Conservation (phyloP, 2,797 vertebrate genomes). For the Poecilia gillii region DNA sequence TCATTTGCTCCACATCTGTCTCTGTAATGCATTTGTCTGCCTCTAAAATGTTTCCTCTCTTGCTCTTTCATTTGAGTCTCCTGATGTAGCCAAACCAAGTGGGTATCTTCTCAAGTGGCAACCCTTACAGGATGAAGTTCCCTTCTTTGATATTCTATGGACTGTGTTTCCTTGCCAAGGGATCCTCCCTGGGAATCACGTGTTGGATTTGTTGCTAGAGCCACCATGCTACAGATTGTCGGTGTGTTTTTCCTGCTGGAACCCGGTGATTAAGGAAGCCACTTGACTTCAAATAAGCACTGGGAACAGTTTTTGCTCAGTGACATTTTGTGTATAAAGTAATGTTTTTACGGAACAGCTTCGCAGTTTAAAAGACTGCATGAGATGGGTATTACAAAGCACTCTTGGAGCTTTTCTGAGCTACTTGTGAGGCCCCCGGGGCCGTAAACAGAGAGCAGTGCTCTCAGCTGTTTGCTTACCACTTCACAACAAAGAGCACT, state of each 20-base stretch:
- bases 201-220: slow-evolving; percentile 31
- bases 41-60: neutral
- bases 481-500: slow-evolving; percentile 64
- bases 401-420: slow-evolving; percentile 30
- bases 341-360: slow-evolving; percentile 3
- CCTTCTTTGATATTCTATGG: slow-evolving; percentile 31
- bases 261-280: slow-evolving; percentile 43
- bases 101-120: slow-evolving; percentile 36
- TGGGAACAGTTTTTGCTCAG: neutral
- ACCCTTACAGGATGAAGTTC: slow-evolving; percentile 24
- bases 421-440: slow-evolving; percentile 39
- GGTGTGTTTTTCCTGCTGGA: slow-evolving; percentile 37
- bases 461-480: slow-evolving; percentile 71
- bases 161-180: slow-evolving; percentile 38
- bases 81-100: slow-evolving; percentile 18
- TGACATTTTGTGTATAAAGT: slow-evolving; percentile 27
- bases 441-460: slow-evolving; percentile 40
- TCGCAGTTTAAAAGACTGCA: neutral
- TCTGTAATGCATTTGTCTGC: neutral
- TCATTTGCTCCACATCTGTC: neutral
- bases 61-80: neutral
- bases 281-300: slow-evolving; percentile 21
- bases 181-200: slow-evolving; percentile 43
- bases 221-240: slow-evolving; percentile 18
- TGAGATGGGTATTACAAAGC: slow-evolving; percentile 26